Evolutionary conservation across 2,797 vertebrate genomes (phyloP).

Genomic region (Ispidina picta): DNA sequence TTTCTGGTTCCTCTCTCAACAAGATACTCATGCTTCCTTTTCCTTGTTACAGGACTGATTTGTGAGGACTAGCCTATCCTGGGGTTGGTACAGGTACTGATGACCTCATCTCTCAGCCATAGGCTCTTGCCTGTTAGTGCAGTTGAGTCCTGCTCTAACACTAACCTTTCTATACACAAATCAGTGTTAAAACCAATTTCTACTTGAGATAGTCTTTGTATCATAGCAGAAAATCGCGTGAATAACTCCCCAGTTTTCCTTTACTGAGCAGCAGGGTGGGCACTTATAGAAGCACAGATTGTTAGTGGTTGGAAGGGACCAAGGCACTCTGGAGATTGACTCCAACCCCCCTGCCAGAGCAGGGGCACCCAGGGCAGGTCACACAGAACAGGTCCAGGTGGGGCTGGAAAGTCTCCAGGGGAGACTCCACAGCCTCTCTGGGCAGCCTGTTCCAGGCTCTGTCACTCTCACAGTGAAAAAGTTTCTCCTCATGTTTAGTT

Average conservation of each 20-base stretch:
- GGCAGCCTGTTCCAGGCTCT: too few species aligned
- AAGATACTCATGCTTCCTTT: too few species aligned
- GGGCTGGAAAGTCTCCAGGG: too few species aligned
- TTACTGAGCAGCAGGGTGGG: accelerated
- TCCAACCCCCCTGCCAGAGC: too few species aligned
- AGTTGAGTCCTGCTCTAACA: background rate
- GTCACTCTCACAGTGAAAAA: too few species aligned
- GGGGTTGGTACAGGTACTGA: background rate
- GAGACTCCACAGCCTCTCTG: too few species aligned
- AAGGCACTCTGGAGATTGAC: too few species aligned
- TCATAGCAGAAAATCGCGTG: accelerated
- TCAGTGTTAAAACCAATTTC: background rate
- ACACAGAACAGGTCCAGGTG: too few species aligned
- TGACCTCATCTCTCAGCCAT: background rate
- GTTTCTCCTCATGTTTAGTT: too few species aligned
- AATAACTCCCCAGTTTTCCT: background rate
- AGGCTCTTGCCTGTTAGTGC: background rate
- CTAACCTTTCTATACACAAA: background rate
- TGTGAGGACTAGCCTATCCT: background rate
- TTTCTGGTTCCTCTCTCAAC: background rate
- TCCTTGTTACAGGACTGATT: accelerated
- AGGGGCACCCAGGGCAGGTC: too few species aligned
- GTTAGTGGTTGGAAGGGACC: too few species aligned
- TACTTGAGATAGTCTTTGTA: background rate
- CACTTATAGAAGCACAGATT: too few species aligned